A percentile compares a stretch with the other conserved stretches of the same genome.
Evolutionary conservation across 2,113 vertebrate genomes (phyloP).

Genomic region (Myotis brandtii): DNA sequence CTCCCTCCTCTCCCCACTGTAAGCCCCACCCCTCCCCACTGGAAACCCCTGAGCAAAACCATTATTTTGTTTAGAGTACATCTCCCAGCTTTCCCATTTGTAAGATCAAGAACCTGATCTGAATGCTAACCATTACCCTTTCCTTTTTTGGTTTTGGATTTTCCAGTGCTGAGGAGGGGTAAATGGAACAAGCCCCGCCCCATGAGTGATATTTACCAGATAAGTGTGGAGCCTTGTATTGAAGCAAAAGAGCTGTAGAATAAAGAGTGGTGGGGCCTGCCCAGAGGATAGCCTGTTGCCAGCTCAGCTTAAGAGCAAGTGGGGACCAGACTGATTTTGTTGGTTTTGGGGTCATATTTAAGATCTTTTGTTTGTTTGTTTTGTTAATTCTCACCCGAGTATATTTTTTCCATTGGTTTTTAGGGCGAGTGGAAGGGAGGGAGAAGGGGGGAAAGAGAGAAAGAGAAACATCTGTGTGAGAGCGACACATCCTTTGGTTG

Average conservation of each 20-base stretch:
- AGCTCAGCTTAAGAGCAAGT: not conserved
- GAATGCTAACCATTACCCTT: not conserved
- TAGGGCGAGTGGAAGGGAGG: too few relatives aligned
- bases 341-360: slow-evolving; percentile 14
- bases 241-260: not conserved
- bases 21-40: fast-evolving
- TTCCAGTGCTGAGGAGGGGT: not conserved
- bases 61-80: not conserved
- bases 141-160: not conserved
- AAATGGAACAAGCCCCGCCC: not conserved
- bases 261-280: not conserved
- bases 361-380: not conserved
- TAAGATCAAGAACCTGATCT: not conserved
- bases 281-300: not conserved
- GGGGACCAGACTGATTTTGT: not conserved
- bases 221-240: not conserved
- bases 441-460: too few relatives aligned
- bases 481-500: too few relatives aligned
- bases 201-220: not conserved
- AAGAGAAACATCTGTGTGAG: too few relatives aligned
- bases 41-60: not conserved
- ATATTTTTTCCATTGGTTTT: too few relatives aligned
- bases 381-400: too few relatives aligned
- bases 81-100: not conserved
- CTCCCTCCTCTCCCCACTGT: not conserved